Evolutionary conservation across 2,113 vertebrate species (phyloP).

Genomic region (Haemorhous mexicanus): DNA sequence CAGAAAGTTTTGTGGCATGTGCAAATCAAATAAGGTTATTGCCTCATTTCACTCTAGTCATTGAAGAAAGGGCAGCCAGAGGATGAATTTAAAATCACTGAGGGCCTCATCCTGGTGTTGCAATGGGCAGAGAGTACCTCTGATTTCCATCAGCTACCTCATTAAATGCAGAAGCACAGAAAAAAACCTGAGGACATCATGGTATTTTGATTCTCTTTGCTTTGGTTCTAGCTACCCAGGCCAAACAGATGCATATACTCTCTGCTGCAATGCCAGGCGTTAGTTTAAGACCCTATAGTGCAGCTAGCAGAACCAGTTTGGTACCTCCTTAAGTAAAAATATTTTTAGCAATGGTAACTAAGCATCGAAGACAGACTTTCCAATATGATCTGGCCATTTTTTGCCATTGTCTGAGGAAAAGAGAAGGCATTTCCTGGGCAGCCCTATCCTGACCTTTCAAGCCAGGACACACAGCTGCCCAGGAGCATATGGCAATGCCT

Average conservation of each 20-base stretch:
- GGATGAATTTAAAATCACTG: background rate
- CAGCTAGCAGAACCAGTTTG: background rate
- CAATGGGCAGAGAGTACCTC: background rate
- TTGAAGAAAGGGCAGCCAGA: background rate
- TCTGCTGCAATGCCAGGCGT: background rate
- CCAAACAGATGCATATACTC: background rate
- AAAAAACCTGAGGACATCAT: background rate
- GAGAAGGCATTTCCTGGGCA: background rate
- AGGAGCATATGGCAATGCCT: background rate
- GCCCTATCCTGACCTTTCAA: background rate
- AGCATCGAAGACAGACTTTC: background rate
- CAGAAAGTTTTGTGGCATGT: background rate
- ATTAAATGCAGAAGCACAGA: background rate
- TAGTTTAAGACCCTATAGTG: background rate
- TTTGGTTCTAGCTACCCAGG: background rate
- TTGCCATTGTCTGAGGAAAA: background rate
- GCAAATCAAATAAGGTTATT: conserved; percentile 9
- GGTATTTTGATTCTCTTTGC: background rate
- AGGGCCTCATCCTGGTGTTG: background rate
- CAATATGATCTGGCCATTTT: background rate
- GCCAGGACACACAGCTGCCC: background rate
- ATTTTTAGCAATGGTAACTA: background rate
- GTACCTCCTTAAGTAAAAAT: background rate
- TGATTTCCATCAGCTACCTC: background rate
- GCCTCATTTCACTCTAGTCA: background rate